phyloP scores from a whole-genome alignment of 2,113 vertebrate species.

The Thunnus maccoyii region DNA sequence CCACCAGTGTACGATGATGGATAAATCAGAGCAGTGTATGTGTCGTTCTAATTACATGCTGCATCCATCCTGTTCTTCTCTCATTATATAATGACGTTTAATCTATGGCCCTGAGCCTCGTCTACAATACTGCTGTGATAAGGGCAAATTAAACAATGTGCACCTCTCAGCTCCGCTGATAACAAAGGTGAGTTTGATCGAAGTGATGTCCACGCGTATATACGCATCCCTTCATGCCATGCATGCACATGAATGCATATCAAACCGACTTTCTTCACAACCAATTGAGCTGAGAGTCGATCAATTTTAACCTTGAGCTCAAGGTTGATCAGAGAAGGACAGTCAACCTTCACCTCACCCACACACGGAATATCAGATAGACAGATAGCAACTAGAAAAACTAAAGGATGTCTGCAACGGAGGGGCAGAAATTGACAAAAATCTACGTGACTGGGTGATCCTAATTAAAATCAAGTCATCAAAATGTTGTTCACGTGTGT shows the following conservation, averaged over 20 bases:
- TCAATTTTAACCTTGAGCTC: constrained; percentile 61
- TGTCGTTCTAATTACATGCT: constrained; percentile 74
- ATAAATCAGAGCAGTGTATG: constrained; percentile 70
- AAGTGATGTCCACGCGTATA: constrained; percentile 14
- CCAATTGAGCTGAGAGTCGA: constrained; percentile 4
- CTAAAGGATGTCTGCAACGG: neutral
- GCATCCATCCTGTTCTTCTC: constrained; percentile 73
- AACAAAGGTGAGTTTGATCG: constrained; percentile 59
- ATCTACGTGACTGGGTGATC: neutral
- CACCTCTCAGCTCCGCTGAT: constrained; percentile 57
- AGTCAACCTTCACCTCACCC: constrained; percentile 19
- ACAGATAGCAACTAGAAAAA: neutral
- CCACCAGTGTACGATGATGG: constrained; percentile 58
- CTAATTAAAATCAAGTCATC: neutral
- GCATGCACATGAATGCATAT: constrained; percentile 31
- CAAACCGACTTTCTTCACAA: constrained; percentile 20
- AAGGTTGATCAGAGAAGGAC: constrained; percentile 46
- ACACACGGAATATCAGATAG: neutral
- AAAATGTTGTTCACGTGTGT: neutral
- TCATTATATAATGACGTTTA: constrained; percentile 80
- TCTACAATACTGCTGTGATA: constrained; percentile 65
- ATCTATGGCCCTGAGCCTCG: constrained; percentile 66
- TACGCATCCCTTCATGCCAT: neutral
- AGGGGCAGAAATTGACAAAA: no score
- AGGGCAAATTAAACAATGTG: constrained; percentile 69